Base-by-base conservation (phyloP, 1,140 invertebrate genomes). In the Bombus affinis region DNA sequence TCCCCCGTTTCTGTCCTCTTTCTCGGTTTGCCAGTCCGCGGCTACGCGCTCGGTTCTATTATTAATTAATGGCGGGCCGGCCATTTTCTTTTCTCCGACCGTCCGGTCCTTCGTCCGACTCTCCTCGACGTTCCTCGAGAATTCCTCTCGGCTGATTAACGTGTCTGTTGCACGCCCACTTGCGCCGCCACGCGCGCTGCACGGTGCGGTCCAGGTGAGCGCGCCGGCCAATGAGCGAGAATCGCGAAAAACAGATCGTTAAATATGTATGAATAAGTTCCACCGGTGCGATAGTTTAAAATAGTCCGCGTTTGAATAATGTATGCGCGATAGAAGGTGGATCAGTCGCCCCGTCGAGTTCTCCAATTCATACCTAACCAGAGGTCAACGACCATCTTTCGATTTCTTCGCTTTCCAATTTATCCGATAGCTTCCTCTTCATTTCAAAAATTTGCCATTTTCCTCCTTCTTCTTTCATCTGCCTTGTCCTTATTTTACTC, bases 1-100 rank as follows among this genome's bases (percentile, higher is more conserved):
- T 70, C 76, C 76, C 35, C 53, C 15, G 25, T 59, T 72, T 42
- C 70, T 47, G 42, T 75, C 81, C 72, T 84, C 39, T 76, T 81
- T 85, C 84, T 87, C 66, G 81, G 47, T 62, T 73, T 71, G 66
- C 83, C 84, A 77, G 71, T 77, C 86, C 86, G 83, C 87, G 86
- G 83, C 83, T 83, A 75, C 59, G 59, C 68, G 73, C 87, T 85
- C 66, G 80, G 86, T 84, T 90, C 89, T 90, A 91, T 93, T 93
- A 92, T 93, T 93, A 93, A 93, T 93, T 92, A 92, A 93, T 91
- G 89, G 89, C 88, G 86, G 83, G 70, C 78, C 90, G 88, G 90
- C 90, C 90, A 91, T 91, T 91, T 91, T 91, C 90, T 88, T 88
- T 81, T 81, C 73, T 75, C 82, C 70, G 75, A 35, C 65, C 15